Base-by-base conservation (phyloP, 2,888 invertebrate species). In the Rhabditoides inermis region DNA sequence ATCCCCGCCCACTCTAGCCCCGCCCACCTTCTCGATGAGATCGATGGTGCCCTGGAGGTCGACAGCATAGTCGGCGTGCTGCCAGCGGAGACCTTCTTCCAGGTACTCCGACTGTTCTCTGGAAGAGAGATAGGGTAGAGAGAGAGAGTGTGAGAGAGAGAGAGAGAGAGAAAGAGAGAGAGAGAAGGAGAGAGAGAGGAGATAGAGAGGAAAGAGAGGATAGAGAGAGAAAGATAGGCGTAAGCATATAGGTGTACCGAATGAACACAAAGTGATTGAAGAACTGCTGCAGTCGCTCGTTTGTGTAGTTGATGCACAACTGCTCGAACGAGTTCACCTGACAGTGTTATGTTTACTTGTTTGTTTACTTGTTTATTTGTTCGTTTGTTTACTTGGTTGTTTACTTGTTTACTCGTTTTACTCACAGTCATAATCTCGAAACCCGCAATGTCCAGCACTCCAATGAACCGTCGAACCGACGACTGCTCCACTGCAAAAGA, bases 21-120 rank as follows among this genome's bases (percentile, higher is more conserved):
- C n/a, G n/a, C 27, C 23, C n/a, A 69, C 70, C 61, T 66, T 68
- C 49, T 75, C 75, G 49, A 75, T 70, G 35, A 75, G 48, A 40
- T 69, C 65, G 39, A 75, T 72, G 7, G 74, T 70, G 3, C 65
- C 66, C 48, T 73, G 69, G 0, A 75, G 57, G 48, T 75, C 74
- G 35, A 67, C 60, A 18, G 69, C 71, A 50, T 90, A 92, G 84
- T 91, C 90, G 81, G 90, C 90, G 83, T 90, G 90, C 69, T 84
- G 84, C 91, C 91, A 74, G 41, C 61, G 55, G 53, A 75, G 66
- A 15, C 70, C 65, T 51, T 75, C 75, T 27, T 62, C 62, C 42
- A 63, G 47, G 54, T 75, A 75, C 47, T 74, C 73, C 22, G 59
- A 60, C 55, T 71, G 68, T 52, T 73, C 70, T 35, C 10, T 10